Evolutionary conservation across 2,113 vertebrate species (phyloP), one percentile per base, ranked within the genome.

Genomic region (Myrmecophaga tridactyla): DNA sequence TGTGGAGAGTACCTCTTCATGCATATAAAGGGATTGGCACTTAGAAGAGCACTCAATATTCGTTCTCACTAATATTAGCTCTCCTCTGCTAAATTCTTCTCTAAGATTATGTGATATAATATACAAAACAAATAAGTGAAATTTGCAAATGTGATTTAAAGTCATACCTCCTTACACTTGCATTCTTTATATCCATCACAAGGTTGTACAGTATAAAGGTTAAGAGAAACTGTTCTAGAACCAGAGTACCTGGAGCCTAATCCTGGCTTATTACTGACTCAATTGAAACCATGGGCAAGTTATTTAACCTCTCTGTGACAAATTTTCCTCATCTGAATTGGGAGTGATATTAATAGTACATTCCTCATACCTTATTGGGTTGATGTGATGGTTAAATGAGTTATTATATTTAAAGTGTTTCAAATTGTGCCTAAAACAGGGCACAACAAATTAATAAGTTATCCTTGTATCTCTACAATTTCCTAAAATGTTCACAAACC

Each of bases 401-500:
- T 77, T 77, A 77, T 62, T 70, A 21, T 23, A 65, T n/a, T 1
- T 80, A 70, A 91, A 92, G 6, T 62, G 29, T 17, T 90, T 77
- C 53, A 82, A 17, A 78, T 14, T 58, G 46, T 90, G 41, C 53
- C 53, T 87, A 89, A 77, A 34, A 58, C 36, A 27, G 39, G 13
- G 41, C 56, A 70, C 88, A 89, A 81, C 25, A 89, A 76, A 96
- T 77, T 86, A 88, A 72, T 53, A 65, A 88, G 46, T 73, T 82
- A 90, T 31, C 39, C 95, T 53, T 67, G n/a, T n/a, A n/a, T n/a
- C 27, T 83, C 83, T 76, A 94, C 3, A 78, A 70, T 86, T 67
- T 84, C 87, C 41, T 89, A 82, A 94, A 87, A 81, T 87, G 18
- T 90, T 89, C 60, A 87, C 83, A 56, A 48, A 90, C 62, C 81